Evolutionary conservation across 2,113 vertebrate genomes (phyloP).

Genomic region (Lepisosteus oculatus): DNA sequence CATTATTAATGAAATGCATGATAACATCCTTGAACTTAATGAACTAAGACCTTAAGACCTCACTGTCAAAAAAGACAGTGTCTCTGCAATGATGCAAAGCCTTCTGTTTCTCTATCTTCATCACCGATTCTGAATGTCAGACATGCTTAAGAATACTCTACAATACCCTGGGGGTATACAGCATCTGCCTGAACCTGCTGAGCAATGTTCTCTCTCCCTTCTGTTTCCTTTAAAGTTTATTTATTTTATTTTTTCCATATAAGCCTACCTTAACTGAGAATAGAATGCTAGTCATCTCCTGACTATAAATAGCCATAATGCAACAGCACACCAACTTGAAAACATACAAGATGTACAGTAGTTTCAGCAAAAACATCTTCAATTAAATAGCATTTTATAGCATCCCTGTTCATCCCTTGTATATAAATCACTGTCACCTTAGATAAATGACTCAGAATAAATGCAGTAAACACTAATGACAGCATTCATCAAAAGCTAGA

Average conservation of each 20-base stretch:
- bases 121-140: slow-evolving; percentile 36
- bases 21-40: too few relatives aligned
- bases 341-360: slow-evolving; percentile 8
- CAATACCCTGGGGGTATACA: slow-evolving; percentile 33
- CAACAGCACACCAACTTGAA: slow-evolving; percentile 19
- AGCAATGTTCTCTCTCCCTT: slow-evolving; percentile 34
- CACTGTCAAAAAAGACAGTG: slow-evolving; percentile 26
- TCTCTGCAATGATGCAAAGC: slow-evolving; percentile 29
- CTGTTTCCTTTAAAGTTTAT: slow-evolving; percentile 33
- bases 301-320: neutral
- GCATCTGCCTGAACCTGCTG: slow-evolving; percentile 60
- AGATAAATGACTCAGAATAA: slow-evolving; percentile 20
- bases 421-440: slow-evolving; percentile 20
- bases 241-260: slow-evolving; percentile 29
- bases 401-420: neutral
- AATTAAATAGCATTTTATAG: slow-evolving; percentile 45
- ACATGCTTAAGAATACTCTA: slow-evolving; percentile 36
- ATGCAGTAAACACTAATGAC: slow-evolving; percentile 26
- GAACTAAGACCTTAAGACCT: slow-evolving; percentile 26
- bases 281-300: neutral
- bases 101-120: too few relatives aligned
- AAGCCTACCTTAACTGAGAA: neutral
- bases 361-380: slow-evolving; percentile 57
- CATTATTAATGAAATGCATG: too few relatives aligned
- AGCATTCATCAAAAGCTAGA: slow-evolving; percentile 25